These are phyloP conservation scores for Anoplopoma fimbria DNA, from an alignment of 2,113 vertebrate genomes.

Conservation along the genomic window DNA sequence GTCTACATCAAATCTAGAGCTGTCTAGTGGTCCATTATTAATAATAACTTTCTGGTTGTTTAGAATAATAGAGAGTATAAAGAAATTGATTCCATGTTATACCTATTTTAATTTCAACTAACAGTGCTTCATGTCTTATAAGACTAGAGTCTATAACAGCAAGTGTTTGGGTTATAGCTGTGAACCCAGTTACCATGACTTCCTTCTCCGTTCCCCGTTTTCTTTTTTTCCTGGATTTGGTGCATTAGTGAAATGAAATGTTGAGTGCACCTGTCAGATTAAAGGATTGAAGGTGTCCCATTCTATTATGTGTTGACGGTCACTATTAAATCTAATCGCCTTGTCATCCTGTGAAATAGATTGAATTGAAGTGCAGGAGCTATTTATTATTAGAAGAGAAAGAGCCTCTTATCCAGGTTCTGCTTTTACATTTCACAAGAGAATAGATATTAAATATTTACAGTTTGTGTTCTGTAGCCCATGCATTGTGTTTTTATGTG, in stretches of 20 bases:
- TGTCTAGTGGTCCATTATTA: not conserved
- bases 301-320: constrained; percentile 76
- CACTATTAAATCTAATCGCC: constrained; percentile 73
- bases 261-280: constrained; percentile 81
- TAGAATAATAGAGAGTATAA: not conserved
- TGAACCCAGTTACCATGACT: constrained; percentile 30
- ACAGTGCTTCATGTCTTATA: constrained; percentile 3
- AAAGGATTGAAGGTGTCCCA: constrained; percentile 77
- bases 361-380: constrained; percentile 69
- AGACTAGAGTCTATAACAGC: not conserved
- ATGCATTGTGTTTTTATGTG: constrained; percentile 32
- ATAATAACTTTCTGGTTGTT: not conserved
- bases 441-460: constrained; percentile 76
- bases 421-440: constrained; percentile 57
- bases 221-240: constrained; percentile 50
- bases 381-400: constrained; percentile 64
- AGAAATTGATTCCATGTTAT: not conserved
- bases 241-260: constrained; percentile 81
- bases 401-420: constrained; percentile 61
- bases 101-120: not conserved
- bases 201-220: constrained; percentile 24
- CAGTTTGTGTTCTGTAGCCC: constrained; percentile 35
- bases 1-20: not conserved
- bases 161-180: constrained; percentile 7
- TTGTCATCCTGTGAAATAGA: constrained; percentile 68